Evolutionary conservation across 2,888 invertebrate genomes (phyloP).

Genomic region (Idaea dimidiata): DNA sequence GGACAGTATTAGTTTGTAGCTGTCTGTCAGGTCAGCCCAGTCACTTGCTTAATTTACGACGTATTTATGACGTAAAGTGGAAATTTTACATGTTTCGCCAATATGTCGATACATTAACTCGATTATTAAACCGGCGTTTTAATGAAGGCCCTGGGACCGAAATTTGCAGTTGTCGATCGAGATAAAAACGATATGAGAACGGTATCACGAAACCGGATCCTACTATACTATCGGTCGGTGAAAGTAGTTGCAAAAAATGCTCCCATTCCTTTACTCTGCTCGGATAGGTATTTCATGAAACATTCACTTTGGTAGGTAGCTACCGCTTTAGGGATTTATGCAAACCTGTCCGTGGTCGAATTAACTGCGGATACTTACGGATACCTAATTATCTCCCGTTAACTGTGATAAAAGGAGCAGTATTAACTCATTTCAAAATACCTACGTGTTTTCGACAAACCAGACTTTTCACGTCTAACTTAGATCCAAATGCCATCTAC

Average conservation of each 20-base stretch:
- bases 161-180: constrained; percentile 34
- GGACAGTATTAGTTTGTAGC: too few species aligned
- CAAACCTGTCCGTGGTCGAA: constrained; percentile 9
- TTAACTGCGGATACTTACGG: background rate
- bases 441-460: too few species aligned
- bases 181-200: constrained; percentile 44
- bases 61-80: background rate
- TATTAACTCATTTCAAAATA: background rate
- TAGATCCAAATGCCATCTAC: too few species aligned
- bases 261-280: constrained; percentile 68
- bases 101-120: constrained; percentile 12
- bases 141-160: constrained; percentile 18
- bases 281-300: constrained; percentile 74
- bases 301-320: constrained; percentile 60
- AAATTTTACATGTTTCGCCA: background rate
- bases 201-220: constrained; percentile 73
- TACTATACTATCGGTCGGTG: constrained; percentile 72
- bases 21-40: background rate
- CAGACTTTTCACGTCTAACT: too few species aligned
- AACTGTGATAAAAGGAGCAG: background rate
- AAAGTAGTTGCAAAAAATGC: constrained; percentile 81
- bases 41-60: background rate
- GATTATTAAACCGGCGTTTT: constrained; percentile 18
- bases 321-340: constrained; percentile 26
- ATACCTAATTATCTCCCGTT: background rate